These are phyloP conservation scores for Apamea sordens DNA, from an alignment of 2,888 invertebrate species.

Conservation along the genomic window DNA sequence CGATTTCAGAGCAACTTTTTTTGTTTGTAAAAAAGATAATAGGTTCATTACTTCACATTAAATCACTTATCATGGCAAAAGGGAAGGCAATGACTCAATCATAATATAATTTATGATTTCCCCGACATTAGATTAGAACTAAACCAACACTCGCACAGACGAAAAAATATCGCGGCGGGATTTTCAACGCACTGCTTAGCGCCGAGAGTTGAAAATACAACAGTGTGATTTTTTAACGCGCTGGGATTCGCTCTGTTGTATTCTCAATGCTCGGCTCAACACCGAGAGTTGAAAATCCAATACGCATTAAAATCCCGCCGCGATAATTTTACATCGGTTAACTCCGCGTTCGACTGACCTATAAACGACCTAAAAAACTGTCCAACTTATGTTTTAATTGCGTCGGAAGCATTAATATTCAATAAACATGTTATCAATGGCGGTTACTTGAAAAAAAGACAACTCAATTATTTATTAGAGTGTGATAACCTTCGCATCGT, in stretches of 20 bases:
- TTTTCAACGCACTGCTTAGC: neutral
- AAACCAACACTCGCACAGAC: neutral
- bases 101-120: constrained; percentile 34
- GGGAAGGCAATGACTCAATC: constrained; percentile 47
- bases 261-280: neutral
- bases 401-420: constrained; percentile 85
- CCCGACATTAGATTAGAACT: constrained; percentile 44
- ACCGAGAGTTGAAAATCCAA: neutral
- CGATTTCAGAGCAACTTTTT: neutral
- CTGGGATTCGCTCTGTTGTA: neutral
- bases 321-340: neutral
- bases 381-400: constrained; percentile 80
- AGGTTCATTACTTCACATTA: constrained; percentile 20
- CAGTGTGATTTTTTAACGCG: neutral
- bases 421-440: constrained; percentile 84
- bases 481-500: constrained; percentile 79
- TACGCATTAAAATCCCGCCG: neutral
- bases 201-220: neutral
- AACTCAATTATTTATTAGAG: constrained; percentile 80
- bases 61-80: constrained; percentile 23
- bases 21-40: neutral
- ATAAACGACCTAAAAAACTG: constrained; percentile 70
- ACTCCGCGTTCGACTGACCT: constrained; percentile 65
- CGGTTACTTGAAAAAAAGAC: constrained; percentile 81
- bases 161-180: neutral